phyloP scores from a whole-genome alignment of 1,140 invertebrate genomes.

The Drepana arcuata region DNA sequence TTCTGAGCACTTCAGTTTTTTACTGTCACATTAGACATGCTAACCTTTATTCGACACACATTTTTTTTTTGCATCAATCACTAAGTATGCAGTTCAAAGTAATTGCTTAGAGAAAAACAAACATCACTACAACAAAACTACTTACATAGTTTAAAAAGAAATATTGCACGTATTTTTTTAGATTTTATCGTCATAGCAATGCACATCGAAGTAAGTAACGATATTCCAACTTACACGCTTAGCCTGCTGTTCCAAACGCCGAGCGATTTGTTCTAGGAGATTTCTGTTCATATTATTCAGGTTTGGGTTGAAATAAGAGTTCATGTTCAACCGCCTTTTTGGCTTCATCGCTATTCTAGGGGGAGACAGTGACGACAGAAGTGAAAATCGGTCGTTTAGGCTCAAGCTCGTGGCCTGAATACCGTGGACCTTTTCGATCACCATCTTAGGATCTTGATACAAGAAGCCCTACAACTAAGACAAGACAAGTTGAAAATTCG shows the following conservation, averaged over 20 bases:
- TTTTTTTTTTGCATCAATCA: no score
- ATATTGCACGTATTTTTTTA: not conserved
- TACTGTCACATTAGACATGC: no score
- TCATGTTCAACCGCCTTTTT: constrained; percentile 4
- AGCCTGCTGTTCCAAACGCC: constrained; percentile 26
- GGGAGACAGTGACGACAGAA: constrained; percentile 25
- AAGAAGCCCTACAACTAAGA: constrained; percentile 5
- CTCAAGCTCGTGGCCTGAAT: constrained; percentile 39
- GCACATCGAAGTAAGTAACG: not conserved
- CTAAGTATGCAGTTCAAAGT: no score
- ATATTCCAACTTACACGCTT: constrained; percentile 23
- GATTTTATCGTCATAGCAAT: not conserved
- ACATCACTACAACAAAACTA: no score
- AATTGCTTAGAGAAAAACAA: no score
- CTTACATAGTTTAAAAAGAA: no score
- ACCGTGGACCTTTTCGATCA: constrained; percentile 48
- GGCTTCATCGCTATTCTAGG: constrained; percentile 10
- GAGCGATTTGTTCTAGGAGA: constrained; percentile 31
- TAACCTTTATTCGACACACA: no score
- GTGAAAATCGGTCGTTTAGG: constrained; percentile 42
- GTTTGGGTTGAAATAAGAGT: constrained; percentile 13
- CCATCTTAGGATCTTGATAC: constrained; percentile 24
- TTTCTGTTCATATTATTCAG: constrained; percentile 22
- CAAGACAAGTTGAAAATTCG: not conserved
- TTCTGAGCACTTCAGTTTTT: no score